A percentile compares a stretch with the other conserved stretches of the same genome.
Conservation (phyloP, 2,113 vertebrate genomes). For the Steatornis caripensis region DNA sequence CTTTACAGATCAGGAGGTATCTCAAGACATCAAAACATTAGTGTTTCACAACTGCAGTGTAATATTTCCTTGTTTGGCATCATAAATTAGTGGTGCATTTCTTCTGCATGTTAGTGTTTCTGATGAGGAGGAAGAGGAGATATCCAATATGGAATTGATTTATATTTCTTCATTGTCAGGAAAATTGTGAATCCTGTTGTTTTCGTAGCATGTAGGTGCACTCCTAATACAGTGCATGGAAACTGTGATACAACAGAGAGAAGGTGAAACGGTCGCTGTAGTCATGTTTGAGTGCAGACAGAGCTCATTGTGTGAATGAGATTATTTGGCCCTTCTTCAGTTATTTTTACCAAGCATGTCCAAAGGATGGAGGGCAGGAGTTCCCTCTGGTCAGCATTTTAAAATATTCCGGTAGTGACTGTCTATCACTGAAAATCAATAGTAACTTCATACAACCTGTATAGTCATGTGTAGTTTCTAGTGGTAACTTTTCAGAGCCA, state of each 20-base stretch:
- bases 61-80: neutral
- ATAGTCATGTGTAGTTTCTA: neutral
- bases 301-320: neutral
- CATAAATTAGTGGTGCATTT: neutral
- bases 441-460: neutral
- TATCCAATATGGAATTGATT: neutral
- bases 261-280: neutral
- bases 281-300: neutral
- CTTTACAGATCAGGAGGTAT: neutral
- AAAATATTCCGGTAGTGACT: neutral
- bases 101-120: neutral
- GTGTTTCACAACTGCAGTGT: neutral
- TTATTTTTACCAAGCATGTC: neutral
- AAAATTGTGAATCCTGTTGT: neutral
- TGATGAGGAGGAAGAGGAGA: neutral
- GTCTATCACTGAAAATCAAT: neutral
- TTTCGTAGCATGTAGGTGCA: accelerated
- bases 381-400: neutral
- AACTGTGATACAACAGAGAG: neutral
- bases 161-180: neutral
- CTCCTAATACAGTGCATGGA: neutral
- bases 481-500: neutral
- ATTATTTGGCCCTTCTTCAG: neutral
- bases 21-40: neutral
- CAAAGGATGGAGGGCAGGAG: neutral